Evolutionary conservation across 2,797 vertebrate species (phyloP).

Genomic region (Pagetopsis macropterus): DNA sequence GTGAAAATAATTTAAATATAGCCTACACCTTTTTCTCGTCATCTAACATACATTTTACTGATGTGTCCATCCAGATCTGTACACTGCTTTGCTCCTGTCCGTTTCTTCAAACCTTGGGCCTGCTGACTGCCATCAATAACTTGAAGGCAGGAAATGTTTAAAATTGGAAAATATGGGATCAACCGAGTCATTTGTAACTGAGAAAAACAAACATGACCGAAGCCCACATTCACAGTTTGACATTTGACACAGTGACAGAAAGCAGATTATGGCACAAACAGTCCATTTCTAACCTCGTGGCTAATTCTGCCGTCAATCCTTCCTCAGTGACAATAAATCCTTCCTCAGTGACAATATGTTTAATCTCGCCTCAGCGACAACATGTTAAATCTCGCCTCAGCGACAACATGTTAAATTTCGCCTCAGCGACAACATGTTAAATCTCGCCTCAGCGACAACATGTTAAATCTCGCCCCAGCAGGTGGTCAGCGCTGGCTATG

Average conservation of each 20-base stretch:
- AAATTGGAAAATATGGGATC: no score
- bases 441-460: slow-evolving; percentile 51
- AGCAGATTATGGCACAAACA: slow-evolving; percentile 32
- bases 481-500: slow-evolving; percentile 26
- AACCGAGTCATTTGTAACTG: not conserved
- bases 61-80: no score
- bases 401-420: slow-evolving; percentile 8
- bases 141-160: not conserved
- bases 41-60: no score
- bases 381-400: slow-evolving; percentile 38
- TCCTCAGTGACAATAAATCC: slow-evolving; percentile 39
- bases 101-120: no score
- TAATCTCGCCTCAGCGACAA: slow-evolving; percentile 35
- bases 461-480: slow-evolving; percentile 51
- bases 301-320: slow-evolving; percentile 61
- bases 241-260: slow-evolving; percentile 27
- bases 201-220: slow-evolving; percentile 31
- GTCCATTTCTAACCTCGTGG: slow-evolving; percentile 41
- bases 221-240: slow-evolving; percentile 15
- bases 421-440: slow-evolving; percentile 18
- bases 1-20: no score
- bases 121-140: no score
- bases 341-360: not conserved
- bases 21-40: no score
- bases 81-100: no score